These are phyloP conservation scores for Aradus depressus DNA, from an alignment of 2,888 invertebrate genomes.

Conservation along the genomic window DNA sequence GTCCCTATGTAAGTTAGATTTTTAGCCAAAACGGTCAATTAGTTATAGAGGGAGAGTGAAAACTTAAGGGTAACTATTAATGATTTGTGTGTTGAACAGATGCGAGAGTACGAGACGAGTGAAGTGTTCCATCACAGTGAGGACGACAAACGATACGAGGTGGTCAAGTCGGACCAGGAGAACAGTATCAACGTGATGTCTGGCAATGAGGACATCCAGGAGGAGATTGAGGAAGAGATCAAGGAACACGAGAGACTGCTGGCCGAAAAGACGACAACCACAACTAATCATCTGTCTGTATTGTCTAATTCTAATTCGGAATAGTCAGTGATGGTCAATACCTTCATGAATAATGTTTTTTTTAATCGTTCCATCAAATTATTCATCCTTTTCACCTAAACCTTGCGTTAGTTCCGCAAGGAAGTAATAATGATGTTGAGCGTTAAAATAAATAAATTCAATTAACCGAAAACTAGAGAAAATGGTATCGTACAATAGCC, in stretches of 20 bases:
- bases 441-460: too few relatives aligned
- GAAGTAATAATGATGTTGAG: too few relatives aligned
- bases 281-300: slow-evolving; percentile 11
- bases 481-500: too few relatives aligned
- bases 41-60: neutral
- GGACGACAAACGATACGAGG: slow-evolving; percentile 65
- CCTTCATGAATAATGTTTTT: too few relatives aligned
- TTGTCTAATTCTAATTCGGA: too few relatives aligned
- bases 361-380: too few relatives aligned
- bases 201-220: slow-evolving; percentile 57
- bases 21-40: too few relatives aligned
- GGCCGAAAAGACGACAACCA: slow-evolving; percentile 18
- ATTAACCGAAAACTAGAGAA: too few relatives aligned
- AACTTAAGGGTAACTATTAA: neutral
- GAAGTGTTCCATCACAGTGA: slow-evolving; percentile 75
- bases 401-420: too few relatives aligned
- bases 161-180: slow-evolving; percentile 47
- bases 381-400: too few relatives aligned
- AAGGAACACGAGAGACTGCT: slow-evolving; percentile 45
- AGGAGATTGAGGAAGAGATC: slow-evolving; percentile 69
- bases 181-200: slow-evolving; percentile 37
- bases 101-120: slow-evolving; percentile 76
- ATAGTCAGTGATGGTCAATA: too few relatives aligned
- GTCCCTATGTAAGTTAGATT: too few relatives aligned
- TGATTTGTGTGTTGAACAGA: slow-evolving; percentile 42